Conservation (phyloP, 1,140 invertebrate genomes). For the Rhyzopertha dominica region DNA sequence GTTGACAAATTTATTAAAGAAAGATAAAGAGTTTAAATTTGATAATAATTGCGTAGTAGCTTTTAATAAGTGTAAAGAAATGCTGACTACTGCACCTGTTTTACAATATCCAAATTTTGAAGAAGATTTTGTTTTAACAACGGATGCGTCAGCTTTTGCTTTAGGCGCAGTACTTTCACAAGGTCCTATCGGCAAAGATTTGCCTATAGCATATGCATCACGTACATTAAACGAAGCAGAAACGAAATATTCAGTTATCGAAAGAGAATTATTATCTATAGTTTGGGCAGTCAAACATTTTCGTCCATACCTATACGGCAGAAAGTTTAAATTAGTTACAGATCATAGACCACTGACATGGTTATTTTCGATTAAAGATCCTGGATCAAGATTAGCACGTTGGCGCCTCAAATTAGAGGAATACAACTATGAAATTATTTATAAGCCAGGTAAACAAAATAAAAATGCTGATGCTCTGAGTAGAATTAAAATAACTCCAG, state of each 20-base stretch:
- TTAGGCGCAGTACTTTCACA: constrained; percentile 25
- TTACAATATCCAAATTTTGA: constrained; percentile 31
- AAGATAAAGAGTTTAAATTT: constrained; percentile 36
- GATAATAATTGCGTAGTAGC: constrained; percentile 20
- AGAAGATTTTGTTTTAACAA: constrained; percentile 25
- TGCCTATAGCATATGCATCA: constrained; percentile 43
- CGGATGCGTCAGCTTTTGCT: constrained; percentile 22
- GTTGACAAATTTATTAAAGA: constrained; percentile 39
- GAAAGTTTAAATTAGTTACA: constrained; percentile 49
- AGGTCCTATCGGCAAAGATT: constrained; percentile 17
- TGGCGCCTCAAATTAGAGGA: constrained; percentile 48
- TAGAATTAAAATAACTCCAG: no score
- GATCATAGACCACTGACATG: constrained; percentile 51
- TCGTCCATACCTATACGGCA: constrained; percentile 47
- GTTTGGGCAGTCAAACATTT: constrained; percentile 48
- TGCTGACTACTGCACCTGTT: constrained; percentile 15
- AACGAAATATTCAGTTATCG: constrained; percentile 45
- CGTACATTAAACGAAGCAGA: constrained; percentile 44
- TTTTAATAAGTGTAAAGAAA: constrained; percentile 13
- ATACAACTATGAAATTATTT: constrained; percentile 46
- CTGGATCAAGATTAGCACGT: constrained; percentile 41
- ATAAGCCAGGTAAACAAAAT: constrained; percentile 43
- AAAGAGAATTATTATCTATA: constrained; percentile 43
- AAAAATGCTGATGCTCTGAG: constrained; percentile 37
- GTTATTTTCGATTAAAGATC: constrained; percentile 48